Conservation (phyloP, 2,797 vertebrate species). For the Synanceia verrucosa region DNA sequence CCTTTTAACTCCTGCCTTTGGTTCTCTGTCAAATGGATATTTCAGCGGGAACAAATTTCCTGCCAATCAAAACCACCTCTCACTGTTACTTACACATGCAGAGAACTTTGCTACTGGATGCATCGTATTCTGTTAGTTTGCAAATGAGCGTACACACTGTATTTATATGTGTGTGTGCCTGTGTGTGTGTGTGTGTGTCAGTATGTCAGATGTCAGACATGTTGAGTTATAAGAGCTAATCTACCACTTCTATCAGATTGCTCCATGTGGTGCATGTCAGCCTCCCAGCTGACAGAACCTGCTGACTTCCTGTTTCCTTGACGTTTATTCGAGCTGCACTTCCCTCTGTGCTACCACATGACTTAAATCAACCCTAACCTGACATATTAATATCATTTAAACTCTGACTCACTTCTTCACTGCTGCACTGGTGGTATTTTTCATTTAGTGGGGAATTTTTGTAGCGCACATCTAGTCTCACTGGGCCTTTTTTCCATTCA, state of each 20-base stretch:
- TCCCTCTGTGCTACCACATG: constrained; percentile 45
- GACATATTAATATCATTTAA: constrained; percentile 60
- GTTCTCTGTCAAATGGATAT: constrained; percentile 61
- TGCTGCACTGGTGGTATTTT: neutral
- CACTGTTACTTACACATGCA: constrained; percentile 20
- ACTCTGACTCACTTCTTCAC: constrained; percentile 16
- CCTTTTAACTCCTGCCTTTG: constrained; percentile 68
- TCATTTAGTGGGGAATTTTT: neutral
- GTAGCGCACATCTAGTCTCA: constrained; percentile 47
- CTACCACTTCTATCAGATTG: constrained; percentile 65
- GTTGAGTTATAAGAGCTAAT: constrained; percentile 50
- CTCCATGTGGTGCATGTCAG: constrained; percentile 54
- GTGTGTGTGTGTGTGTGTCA: neutral
- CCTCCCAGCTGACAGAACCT: constrained; percentile 59
- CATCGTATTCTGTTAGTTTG: neutral
- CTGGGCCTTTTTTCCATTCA: constrained; percentile 53
- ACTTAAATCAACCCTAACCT: constrained; percentile 55
- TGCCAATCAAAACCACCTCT: constrained; percentile 71
- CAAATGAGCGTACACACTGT: neutral
- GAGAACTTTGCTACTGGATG: constrained; percentile 45
- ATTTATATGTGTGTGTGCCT: constrained; percentile 2
- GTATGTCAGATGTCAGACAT: constrained; percentile 7
- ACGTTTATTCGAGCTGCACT: constrained; percentile 47
- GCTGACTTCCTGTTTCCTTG: constrained; percentile 56
- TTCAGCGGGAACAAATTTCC: constrained; percentile 60